Conservation (phyloP, 2,888 invertebrate species). For the Argyresthia goedartella region DNA sequence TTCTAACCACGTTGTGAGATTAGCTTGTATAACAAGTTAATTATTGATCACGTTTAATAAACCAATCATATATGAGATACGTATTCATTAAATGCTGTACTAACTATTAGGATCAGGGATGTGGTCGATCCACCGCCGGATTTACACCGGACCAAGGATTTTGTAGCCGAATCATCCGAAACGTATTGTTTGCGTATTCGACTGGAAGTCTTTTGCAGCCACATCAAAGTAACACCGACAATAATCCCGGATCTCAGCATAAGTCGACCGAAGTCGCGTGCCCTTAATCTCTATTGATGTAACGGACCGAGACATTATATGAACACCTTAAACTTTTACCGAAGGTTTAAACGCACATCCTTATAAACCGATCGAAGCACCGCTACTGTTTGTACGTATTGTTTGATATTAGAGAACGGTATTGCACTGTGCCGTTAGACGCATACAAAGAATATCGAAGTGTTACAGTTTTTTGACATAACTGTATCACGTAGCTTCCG, state of each 20-base stretch:
- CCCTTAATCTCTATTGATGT: slow-evolving; percentile 66
- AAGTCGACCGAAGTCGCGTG: slow-evolving; percentile 47
- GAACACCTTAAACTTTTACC: slow-evolving; percentile 56
- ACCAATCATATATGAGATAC: neutral
- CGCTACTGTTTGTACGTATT: slow-evolving; percentile 45
- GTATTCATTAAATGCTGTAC: too few relatives aligned
- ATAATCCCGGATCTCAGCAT: slow-evolving; percentile 33
- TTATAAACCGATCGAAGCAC: slow-evolving; percentile 49
- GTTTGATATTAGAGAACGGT: slow-evolving; percentile 48
- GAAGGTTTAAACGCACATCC: slow-evolving; percentile 36
- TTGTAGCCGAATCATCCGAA: slow-evolving; percentile 38
- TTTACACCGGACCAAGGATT: slow-evolving; percentile 42
- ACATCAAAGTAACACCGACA: slow-evolving; percentile 56
- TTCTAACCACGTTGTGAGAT: neutral
- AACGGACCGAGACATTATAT: slow-evolving; percentile 52
- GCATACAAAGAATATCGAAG: slow-evolving; percentile 39
- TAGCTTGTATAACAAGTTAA: neutral
- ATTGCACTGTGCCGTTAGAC: slow-evolving; percentile 49
- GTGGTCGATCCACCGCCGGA: slow-evolving; percentile 21
- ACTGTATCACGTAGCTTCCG: slow-evolving; percentile 53
- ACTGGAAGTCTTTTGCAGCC: slow-evolving; percentile 53
- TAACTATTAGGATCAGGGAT: neutral
- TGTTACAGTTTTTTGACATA: slow-evolving; percentile 64
- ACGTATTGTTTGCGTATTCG: slow-evolving; percentile 28
- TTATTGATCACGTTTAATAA: slow-evolving; percentile 3